Conservation (phyloP, 2,888 invertebrate genomes). For the Bellardia pandia region DNA sequence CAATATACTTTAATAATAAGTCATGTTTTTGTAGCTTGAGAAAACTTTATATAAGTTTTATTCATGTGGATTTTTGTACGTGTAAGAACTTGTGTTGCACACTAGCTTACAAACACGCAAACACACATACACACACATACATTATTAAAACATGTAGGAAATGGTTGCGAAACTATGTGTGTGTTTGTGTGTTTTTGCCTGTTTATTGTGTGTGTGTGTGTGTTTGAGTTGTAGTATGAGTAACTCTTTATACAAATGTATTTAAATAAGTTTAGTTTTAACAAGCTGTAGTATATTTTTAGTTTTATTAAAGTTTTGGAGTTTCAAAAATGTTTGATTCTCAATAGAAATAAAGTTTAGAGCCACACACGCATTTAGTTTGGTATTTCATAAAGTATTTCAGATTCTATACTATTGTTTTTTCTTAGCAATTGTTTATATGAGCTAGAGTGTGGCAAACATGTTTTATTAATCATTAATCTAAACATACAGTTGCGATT, state of each 20-base stretch:
- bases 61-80: conserved; percentile 22
- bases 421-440: conserved; percentile 2
- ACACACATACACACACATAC: background rate
- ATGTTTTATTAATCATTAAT: conserved; percentile 44
- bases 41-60: conserved; percentile 6
- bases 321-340: conserved; percentile 14
- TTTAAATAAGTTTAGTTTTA: conserved; percentile 34
- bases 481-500: conserved; percentile 32
- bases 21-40: conserved; percentile 16
- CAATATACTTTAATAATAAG: conserved; percentile 41
- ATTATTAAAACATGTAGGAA: conserved; percentile 36
- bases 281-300: conserved; percentile 5
- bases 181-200: background rate
- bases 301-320: conserved; percentile 38
- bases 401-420: background rate
- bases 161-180: background rate
- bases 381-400: no score
- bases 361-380: background rate
- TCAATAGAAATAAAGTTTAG: conserved; percentile 47
- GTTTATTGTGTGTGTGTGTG: background rate
- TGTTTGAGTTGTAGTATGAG: background rate
- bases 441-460: background rate
- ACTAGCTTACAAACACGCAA: background rate
- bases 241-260: conserved; percentile 28
- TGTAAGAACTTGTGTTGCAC: conserved; percentile 41